phyloP scores from a whole-genome alignment of 2,113 vertebrate species.

The Trematocara stigmaticum region DNA sequence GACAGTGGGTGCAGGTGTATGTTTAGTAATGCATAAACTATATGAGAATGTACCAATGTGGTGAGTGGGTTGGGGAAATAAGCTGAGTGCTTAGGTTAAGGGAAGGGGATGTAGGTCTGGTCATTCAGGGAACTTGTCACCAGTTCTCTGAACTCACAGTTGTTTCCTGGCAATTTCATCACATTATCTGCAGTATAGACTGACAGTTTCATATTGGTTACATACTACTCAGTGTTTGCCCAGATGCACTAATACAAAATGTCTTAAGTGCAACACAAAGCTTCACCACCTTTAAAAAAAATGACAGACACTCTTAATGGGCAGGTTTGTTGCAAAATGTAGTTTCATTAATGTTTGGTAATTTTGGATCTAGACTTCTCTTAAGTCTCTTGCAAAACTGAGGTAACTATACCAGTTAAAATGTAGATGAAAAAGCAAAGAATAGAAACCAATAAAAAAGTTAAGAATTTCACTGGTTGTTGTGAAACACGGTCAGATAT shows the following conservation, averaged over 20 bases:
- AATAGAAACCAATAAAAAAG: not conserved
- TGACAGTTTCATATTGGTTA: not conserved
- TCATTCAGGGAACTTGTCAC: slow-evolving; percentile 71
- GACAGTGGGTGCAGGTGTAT: not conserved
- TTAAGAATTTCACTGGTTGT: not conserved
- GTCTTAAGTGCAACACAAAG: not conserved
- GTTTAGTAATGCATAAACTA: not conserved
- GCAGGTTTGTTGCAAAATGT: not conserved
- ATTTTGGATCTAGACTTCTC: not conserved
- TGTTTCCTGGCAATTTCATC: slow-evolving; percentile 67
- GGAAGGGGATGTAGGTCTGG: slow-evolving; percentile 66
- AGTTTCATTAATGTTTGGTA: not conserved
- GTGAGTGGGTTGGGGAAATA: slow-evolving; percentile 28
- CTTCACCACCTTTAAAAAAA: not conserved
- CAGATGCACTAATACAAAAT: not conserved
- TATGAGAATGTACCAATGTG: not conserved
- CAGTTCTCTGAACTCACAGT: slow-evolving; percentile 66
- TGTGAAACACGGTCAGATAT: slow-evolving; percentile 18
- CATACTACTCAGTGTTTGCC: not conserved
- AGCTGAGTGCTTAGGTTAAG: slow-evolving; percentile 14
- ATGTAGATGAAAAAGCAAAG: not conserved
- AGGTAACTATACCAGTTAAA: not conserved
- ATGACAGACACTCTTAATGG: not conserved
- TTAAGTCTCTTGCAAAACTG: not conserved
- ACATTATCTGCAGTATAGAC: slow-evolving; percentile 29